Conservation (phyloP, 2,888 invertebrate genomes). For the Acanthopleura granulata region DNA sequence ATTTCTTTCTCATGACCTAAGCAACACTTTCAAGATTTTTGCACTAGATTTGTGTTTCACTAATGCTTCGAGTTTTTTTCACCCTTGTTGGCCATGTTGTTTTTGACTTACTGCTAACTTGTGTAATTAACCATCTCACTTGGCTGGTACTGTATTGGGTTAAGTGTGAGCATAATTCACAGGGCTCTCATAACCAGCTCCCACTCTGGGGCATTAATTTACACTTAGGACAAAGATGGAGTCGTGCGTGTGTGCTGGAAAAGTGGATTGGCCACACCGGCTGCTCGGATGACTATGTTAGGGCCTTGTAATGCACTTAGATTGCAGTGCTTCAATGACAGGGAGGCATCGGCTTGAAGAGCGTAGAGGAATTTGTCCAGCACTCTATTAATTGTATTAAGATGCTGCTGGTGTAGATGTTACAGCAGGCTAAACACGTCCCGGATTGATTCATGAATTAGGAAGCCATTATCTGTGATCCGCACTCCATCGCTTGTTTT, state of each 20-base stretch:
- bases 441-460: slow-evolving; percentile 15
- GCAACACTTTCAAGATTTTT: too few relatives aligned
- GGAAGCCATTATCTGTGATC: slow-evolving; percentile 14
- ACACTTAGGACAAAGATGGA: not conserved
- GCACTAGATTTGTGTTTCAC: too few relatives aligned
- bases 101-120: too few relatives aligned
- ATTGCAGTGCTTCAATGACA: not conserved
- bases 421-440: slow-evolving; percentile 1
- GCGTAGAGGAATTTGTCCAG: not conserved
- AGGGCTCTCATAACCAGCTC: too few relatives aligned
- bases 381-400: not conserved
- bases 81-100: too few relatives aligned
- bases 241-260: not conserved
- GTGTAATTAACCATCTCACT: too few relatives aligned
- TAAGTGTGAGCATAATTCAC: too few relatives aligned
- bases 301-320: not conserved
- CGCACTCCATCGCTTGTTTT: not conserved
- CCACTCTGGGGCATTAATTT: not conserved
- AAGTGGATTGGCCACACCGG: not conserved
- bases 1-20: too few relatives aligned
- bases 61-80: too few relatives aligned
- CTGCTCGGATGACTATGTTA: not conserved
- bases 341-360: too few relatives aligned
- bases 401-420: not conserved
- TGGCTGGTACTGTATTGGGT: too few relatives aligned